Base-by-base conservation (phyloP, 2,888 invertebrate genomes). In the Vannuccia rotundouncinata region DNA sequence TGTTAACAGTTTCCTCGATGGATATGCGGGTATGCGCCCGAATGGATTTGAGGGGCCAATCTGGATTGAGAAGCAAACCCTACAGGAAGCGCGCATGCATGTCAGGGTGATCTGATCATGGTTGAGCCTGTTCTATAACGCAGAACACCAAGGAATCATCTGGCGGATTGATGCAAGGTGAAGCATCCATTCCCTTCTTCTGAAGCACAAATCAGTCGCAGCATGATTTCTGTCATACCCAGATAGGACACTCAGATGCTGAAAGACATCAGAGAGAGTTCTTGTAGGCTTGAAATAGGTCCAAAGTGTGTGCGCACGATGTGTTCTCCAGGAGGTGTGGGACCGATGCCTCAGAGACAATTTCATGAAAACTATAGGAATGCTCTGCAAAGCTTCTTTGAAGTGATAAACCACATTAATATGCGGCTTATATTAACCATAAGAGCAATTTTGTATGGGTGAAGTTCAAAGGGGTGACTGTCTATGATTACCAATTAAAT, bases 321-420 rank as follows among this genome's bases (percentile, higher is more conserved):
- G 25, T 17, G 1, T n/a, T 31, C 45, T 45, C 45, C 45, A 45
- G 45, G 5, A 45, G 45, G 45, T 81, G 30, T 0, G 17, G 10
- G 17, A 10, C 25, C 79, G 79, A 74, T 74, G 22, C 22, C 17
- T 29, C n/a, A 79, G n/a, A 25, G 79, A 17, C 81, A 79, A 79
- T 10, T 28, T 22, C 27, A 60, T 13, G 79, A 74, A 78, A 66
- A 31, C 80, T 30, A n/a, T n/a, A 45, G 59, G 73, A 66, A 74
- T 13, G 77, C 77, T 59, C 82, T 59, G 0, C 45, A 45, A 45
- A 17, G 45, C 45, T 45, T 45, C 45, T 45, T 45, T 45, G 10
- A 45, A 45, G 45, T 45, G 45, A 45, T 45, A 45, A 45, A 45
- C 17, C 45, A 10, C 45, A 17, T 30, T 25, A 82, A 29, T 45